These are phyloP conservation scores for Schizotus pectinicornis DNA, from an alignment of 2,888 invertebrate species.

Conservation along the genomic window DNA sequence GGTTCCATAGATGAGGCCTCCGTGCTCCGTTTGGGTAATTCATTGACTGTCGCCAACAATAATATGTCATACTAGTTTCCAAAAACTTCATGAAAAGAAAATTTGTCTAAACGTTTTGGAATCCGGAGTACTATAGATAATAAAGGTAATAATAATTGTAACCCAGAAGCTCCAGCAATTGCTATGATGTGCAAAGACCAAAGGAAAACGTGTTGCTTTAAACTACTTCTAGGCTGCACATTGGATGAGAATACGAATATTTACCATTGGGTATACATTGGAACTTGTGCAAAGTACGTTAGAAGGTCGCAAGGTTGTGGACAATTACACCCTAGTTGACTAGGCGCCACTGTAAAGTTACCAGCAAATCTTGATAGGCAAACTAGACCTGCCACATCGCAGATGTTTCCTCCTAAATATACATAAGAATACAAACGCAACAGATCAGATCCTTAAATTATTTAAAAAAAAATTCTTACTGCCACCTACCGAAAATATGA, in stretches of 20 bases:
- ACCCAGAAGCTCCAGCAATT: too few relatives aligned
- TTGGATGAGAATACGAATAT: not conserved
- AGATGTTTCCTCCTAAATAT: conserved; percentile 59
- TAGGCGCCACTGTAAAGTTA: conserved; percentile 53
- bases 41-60: too few relatives aligned
- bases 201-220: too few relatives aligned
- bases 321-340: conserved; percentile 56
- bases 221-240: not conserved
- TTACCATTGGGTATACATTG: conserved; percentile 35
- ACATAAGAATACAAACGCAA: conserved; percentile 11
- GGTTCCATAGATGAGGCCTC: too few relatives aligned
- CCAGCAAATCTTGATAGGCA: conserved; percentile 59
- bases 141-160: too few relatives aligned
- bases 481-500: conserved; percentile 60
- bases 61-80: too few relatives aligned
- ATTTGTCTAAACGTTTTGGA: too few relatives aligned
- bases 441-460: not conserved
- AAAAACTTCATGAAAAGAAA: too few relatives aligned
- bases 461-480: not conserved
- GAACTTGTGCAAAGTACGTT: conserved; percentile 53
- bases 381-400: conserved; percentile 62
- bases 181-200: too few relatives aligned
- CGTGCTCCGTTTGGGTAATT: too few relatives aligned
- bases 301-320: conserved; percentile 59
- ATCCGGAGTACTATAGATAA: too few relatives aligned